Base-by-base conservation (phyloP, 1,140 invertebrate genomes). In the fruit fly (Drosophila melanogaster) region DNA sequence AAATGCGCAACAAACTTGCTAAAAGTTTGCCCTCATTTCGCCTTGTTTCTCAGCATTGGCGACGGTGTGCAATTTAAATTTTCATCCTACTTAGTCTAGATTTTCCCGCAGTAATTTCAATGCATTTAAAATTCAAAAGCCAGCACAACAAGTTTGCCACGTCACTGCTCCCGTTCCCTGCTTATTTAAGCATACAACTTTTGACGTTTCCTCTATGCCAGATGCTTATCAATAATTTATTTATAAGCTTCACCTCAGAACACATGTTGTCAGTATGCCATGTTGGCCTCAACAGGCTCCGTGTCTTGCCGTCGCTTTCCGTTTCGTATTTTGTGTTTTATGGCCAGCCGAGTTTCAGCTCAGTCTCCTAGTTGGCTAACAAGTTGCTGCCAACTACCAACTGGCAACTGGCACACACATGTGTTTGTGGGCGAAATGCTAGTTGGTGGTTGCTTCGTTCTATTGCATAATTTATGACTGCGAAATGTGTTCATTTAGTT, bases 181-280 rank as follows among this genome's bases (percentile, higher is more conserved):
- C 84, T 86, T 83, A 76, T 79, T 86, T 87, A 67, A 86, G 84
- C 84, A 87, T 69, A 87, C 66, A 89, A 89, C 84, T 89, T 89
- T 89, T 89, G 85, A 89, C 84, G 77, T 84, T 78, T 83, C 80
- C 83, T 89, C 84, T 89, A 80, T 84, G 84, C 79, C 84, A 89
- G 84, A 84, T 89, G 84, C 84, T 89, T 89, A 89, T 89, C 84
- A 89, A 89, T 89, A 89, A 89, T 89, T 89, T 89, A 89, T 89
- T 89, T 89, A 89, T 90, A 89, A 89, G 84, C 84, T 72, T 89
- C 84, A 89, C 84, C 84, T 90, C 79, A 84, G 80, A 89, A 89
- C 84, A 89, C 80, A 89, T 89, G 84, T 89, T 89, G 84, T 77
- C 83, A 89, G 83, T 79, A 72, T 83, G 81, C 65, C 78, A 84